phyloP scores from a whole-genome alignment of 2,888 invertebrate species.

The Drosophila trichaetosa region DNA sequence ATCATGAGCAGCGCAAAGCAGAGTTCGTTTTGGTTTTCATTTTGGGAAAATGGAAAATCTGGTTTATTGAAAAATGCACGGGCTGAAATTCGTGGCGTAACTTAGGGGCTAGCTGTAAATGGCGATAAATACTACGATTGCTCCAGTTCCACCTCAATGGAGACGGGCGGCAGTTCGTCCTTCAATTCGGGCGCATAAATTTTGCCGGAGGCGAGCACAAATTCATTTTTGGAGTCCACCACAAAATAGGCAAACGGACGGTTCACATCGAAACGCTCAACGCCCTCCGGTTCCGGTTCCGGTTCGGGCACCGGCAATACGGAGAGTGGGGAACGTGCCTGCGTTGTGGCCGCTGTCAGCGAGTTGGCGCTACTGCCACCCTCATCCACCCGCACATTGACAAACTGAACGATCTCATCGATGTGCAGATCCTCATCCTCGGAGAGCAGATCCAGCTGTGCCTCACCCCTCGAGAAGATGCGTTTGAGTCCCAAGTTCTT shows the following conservation, averaged over 20 bases:
- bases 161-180: constrained; percentile 67
- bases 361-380: constrained; percentile 85
- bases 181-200: constrained; percentile 86
- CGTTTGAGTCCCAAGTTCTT: constrained; percentile 87
- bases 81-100: constrained; percentile 72
- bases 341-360: constrained; percentile 82
- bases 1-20: constrained; percentile 6
- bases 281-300: constrained; percentile 67
- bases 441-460: constrained; percentile 87
- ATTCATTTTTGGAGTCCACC: constrained; percentile 86
- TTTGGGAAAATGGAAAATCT: constrained; percentile 50
- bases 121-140: constrained; percentile 58
- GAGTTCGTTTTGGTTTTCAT: not conserved
- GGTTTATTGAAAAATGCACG: constrained; percentile 62
- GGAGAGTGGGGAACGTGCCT: constrained; percentile 57
- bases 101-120: constrained; percentile 57
- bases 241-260: constrained; percentile 89
- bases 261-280: constrained; percentile 86
- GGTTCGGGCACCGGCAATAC: constrained; percentile 62
- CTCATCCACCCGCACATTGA: constrained; percentile 88
- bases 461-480: constrained; percentile 87
- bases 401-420: constrained; percentile 89
- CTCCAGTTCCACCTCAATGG: constrained; percentile 78
- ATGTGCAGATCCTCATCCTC: constrained; percentile 88
- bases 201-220: constrained; percentile 88